Evolutionary conservation across 2,888 invertebrate genomes (phyloP).

Genomic region (Drosophila prolongata): DNA sequence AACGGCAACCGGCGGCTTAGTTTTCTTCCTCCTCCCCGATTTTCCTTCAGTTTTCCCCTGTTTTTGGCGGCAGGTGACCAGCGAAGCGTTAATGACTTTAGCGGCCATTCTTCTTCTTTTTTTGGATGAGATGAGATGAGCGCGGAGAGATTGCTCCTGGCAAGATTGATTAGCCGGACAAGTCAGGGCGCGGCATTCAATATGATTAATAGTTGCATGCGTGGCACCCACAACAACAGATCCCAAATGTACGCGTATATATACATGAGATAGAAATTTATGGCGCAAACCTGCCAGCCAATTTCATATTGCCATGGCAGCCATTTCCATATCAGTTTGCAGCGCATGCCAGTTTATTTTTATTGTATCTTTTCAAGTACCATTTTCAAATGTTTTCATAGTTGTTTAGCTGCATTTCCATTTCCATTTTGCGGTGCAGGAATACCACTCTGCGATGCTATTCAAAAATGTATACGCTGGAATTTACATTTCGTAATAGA

Average conservation of each 20-base stretch:
- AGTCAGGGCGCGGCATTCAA: conserved; percentile 55
- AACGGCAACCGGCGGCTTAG: conserved; percentile 64
- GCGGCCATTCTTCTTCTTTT: conserved; percentile 71
- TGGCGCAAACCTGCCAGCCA: conserved; percentile 66
- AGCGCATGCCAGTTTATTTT: conserved; percentile 6
- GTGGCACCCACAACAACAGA: conserved; percentile 57
- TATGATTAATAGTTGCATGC: conserved; percentile 77
- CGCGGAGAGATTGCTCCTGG: conserved; percentile 49
- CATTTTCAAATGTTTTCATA: conserved; percentile 26
- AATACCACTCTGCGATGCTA: conserved; percentile 1
- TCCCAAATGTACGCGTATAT: not conserved
- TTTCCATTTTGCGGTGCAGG: conserved; percentile 18
- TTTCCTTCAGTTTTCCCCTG: conserved; percentile 18
- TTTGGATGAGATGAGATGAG: conserved; percentile 33
- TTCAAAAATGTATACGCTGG: not conserved
- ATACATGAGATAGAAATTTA: conserved; percentile 62
- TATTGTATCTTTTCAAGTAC: conserved; percentile 26
- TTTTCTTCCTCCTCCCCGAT: conserved; percentile 8
- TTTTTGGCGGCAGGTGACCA: conserved; percentile 64
- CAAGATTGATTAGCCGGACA: conserved; percentile 72
- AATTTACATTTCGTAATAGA: not conserved
- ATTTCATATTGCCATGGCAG: conserved; percentile 65
- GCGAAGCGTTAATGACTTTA: conserved; percentile 78
- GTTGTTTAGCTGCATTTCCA: conserved; percentile 23
- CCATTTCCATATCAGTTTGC: conserved; percentile 14